Base-by-base conservation (phyloP, 2,888 invertebrate species). In the Cordilura impudica region DNA sequence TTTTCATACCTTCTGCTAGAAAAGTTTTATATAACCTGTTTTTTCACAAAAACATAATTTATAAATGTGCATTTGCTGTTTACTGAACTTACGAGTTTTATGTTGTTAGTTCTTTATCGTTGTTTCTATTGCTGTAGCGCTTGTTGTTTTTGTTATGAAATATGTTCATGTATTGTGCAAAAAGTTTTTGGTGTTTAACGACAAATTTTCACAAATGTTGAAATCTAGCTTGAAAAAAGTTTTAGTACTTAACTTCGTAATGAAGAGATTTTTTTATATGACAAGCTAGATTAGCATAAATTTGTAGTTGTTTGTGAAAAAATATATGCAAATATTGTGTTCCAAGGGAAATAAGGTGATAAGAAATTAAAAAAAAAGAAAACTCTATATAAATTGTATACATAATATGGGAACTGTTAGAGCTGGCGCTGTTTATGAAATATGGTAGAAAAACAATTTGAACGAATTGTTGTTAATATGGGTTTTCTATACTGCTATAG, bases 101-200 rank as follows among this genome's bases (percentile, higher is more conserved):
- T n/a, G n/a, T 51, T 51, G 14, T 29, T 21, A 2, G 16, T 26
- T 1, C 18, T 56, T 35, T 56, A 2, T 14, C 12, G 0, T 35
- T 35, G 4, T 51, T 31, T 14, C 19, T 7, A 1, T 26, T 35
- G 12, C 5, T 7, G 3, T 23, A 5, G 2, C 26, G 16, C 49
- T 51, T 26, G 12, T 6, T 49, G 12, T 21, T 14, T 4, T 19
- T 12, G 18, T 18, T 26, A 39, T 49, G 14, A 66, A 58, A 58
- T 73, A 58, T 66, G 31, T 29, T 53, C 45, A 51, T 53, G 66
- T 67, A 31, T 60, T 60, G 51, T 53, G 43, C 58, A 10, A n/a
- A 60, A 74, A 74, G 60, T n/a, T 74, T 73, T 66, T 19, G 19
- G 8, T 67, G 66, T 66, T 60, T 67, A 45, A 60, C 39, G 66